These are phyloP conservation scores for Sander vitreus DNA, from an alignment of 2,113 vertebrate species.

Conservation along the genomic window DNA sequence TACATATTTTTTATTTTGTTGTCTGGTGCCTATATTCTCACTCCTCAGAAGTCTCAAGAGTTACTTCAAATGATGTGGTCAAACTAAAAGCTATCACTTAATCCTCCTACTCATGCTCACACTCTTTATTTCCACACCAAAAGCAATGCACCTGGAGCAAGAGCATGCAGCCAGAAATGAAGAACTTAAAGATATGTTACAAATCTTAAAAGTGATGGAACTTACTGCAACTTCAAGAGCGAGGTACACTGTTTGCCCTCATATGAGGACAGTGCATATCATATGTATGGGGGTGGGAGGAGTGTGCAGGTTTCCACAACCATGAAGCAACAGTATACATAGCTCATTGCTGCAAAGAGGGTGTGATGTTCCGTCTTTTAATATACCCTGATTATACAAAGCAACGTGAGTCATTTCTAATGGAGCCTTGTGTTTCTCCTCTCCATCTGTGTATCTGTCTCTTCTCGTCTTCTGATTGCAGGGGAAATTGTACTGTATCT, in stretches of 20 bases:
- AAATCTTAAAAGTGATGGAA: not conserved
- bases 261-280: slow-evolving; percentile 14
- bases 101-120: slow-evolving; percentile 2
- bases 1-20: not conserved
- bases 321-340: slow-evolving; percentile 55
- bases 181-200: slow-evolving; percentile 9
- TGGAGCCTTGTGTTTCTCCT: slow-evolving; percentile 60
- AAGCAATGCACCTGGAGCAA: not conserved
- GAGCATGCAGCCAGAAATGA: not conserved
- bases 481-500: slow-evolving; percentile 3
- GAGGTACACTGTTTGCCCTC: not conserved
- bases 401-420: slow-evolving; percentile 73
- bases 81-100: not conserved
- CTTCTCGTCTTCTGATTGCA: slow-evolving; percentile 47
- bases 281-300: slow-evolving; percentile 37
- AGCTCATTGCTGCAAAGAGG: slow-evolving; percentile 68
- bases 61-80: slow-evolving; percentile 2
- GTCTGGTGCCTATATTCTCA: not conserved
- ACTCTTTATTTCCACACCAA: not conserved
- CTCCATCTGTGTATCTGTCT: slow-evolving; percentile 72
- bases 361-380: slow-evolving; percentile 80
- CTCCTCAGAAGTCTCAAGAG: slow-evolving; percentile 3
- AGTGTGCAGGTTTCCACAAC: slow-evolving; percentile 46
- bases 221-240: not conserved
- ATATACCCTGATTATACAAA: slow-evolving; percentile 80